These are phyloP conservation scores for Agelas oroides DNA, from an alignment of 37 sponge, comb jelly and placozoan species.

Conservation along the genomic window DNA sequence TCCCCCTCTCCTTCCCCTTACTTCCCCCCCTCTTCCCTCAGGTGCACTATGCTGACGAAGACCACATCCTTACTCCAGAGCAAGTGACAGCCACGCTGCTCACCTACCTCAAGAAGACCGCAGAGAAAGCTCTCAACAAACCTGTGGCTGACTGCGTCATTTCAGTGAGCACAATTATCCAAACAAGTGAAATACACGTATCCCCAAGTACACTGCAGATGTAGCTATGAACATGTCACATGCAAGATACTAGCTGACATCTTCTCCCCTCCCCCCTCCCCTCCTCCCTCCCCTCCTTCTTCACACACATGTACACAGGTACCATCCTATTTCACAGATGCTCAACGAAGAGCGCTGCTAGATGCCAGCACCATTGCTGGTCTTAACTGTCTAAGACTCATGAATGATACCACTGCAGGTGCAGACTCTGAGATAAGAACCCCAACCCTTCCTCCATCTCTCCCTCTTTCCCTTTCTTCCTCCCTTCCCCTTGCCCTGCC, in stretches of 20 bases:
- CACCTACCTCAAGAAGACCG: conserved; percentile 79
- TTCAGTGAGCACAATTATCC: conserved; percentile 66
- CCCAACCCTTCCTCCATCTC: background rate
- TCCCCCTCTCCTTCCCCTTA: too few species aligned
- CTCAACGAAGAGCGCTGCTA: conserved; percentile 94
- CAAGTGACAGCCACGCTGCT: conserved; percentile 87
- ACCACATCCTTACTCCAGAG: conserved; percentile 70
- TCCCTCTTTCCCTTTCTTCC: too few species aligned
- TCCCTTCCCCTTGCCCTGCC: background rate
- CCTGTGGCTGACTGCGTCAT: conserved; percentile 94
- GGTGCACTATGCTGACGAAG: conserved; percentile 77
- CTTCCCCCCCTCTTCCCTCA: conserved; percentile 21
- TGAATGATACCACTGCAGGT: conserved; percentile 97
- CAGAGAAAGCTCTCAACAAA: conserved; percentile 75
- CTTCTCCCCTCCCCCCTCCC: background rate
- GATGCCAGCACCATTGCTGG: conserved; percentile 87
- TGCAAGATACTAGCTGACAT: too few species aligned
- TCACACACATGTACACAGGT: conserved; percentile 49
- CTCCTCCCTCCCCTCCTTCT: background rate
- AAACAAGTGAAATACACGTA: too few species aligned
- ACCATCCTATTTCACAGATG: conserved; percentile 91
- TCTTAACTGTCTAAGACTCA: conserved; percentile 89
- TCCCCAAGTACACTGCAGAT: background rate
- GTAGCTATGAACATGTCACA: too few species aligned
- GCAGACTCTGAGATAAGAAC: too few species aligned